Evolutionary conservation across 2,888 invertebrate genomes (phyloP).

Genomic region (Orchestes rusci): DNA sequence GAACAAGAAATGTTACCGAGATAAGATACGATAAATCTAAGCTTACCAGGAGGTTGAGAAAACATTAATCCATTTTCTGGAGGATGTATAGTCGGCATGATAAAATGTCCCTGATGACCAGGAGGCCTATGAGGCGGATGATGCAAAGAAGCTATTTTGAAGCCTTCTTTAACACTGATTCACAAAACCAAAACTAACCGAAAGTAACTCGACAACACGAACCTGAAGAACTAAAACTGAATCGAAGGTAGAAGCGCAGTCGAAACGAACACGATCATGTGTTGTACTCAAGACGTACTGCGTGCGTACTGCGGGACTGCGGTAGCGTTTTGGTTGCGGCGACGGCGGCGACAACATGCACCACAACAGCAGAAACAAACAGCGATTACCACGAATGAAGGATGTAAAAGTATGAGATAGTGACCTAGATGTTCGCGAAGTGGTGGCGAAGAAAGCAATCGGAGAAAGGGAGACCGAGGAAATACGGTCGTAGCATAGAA

Average conservation of each 20-base stretch:
- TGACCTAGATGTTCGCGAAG: constrained; percentile 45
- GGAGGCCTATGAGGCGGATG: constrained; percentile 27
- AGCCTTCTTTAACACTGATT: constrained; percentile 27
- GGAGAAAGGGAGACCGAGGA: constrained; percentile 45
- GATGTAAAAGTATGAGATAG: constrained; percentile 46
- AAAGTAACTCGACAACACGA: constrained; percentile 3
- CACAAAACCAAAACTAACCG: constrained; percentile 27
- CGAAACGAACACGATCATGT: too few species aligned
- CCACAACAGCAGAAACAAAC: constrained; percentile 22
- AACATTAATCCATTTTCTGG: constrained; percentile 44
- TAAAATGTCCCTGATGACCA: constrained; percentile 33
- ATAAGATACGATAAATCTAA: background rate
- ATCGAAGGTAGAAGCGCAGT: too few species aligned
- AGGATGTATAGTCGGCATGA: constrained; percentile 39
- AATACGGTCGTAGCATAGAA: constrained; percentile 42
- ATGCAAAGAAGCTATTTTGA: constrained; percentile 38
- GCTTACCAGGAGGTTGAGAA: constrained; percentile 40
- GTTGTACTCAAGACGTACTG: too few species aligned
- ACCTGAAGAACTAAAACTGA: too few species aligned
- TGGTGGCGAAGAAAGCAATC: constrained; percentile 43
- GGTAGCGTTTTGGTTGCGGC: too few species aligned
- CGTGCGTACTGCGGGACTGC: too few species aligned
- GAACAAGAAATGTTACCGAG: too few species aligned
- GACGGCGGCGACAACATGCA: too few species aligned
- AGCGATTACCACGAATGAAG: constrained; percentile 33